Base-by-base conservation (phyloP, 1,140 invertebrate genomes). In the Drosophila kanapiae region DNA sequence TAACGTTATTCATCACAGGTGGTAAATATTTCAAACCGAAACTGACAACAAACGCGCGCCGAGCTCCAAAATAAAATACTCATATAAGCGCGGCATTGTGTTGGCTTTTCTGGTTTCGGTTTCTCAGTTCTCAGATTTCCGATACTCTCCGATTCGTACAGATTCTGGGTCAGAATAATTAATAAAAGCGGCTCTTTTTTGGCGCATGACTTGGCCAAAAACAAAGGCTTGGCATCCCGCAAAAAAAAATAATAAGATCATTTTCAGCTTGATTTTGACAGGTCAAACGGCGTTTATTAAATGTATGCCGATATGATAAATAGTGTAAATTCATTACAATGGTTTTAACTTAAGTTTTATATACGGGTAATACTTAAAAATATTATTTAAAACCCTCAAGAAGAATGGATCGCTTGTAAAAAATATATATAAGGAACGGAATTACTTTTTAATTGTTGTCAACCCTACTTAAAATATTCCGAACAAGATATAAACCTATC, bases 1-100 rank as follows among this genome's bases (percentile, higher is more conserved):
- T 88, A 88, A 90, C 85, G 85, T 88, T 88, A 88, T 88, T 88
- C 85, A 88, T 88, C 85, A 88, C 85, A 88, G 85, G 85, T 88
- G 85, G 85, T 88, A 88, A 88, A 85, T 90, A 85, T 85, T 80
- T 78, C 75, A 78, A 78, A 38, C 49, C 43, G 10, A 61, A 85
- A 64, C 85, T 90, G 85, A 88, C 85, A 88, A 88, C 85, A 85
- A 90, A 90, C 84, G 84, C 60, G 84, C 70, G 81, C 75, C 78
- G 75, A 86, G 75, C 64, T 60, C 45, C 53, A 49, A 63, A 47
- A 45, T 51, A 48, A 51, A 78, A 49, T 54, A 23, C 63, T 48
- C 63, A 70, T 60, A 60, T 38, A 6, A 6, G 16, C 42, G 6
- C 23, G 42, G n/a, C 59, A 45, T 69, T 29, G 74, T 29, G 74